Conservation (phyloP, 2,113 vertebrate genomes). For the Lophius piscatorius region DNA sequence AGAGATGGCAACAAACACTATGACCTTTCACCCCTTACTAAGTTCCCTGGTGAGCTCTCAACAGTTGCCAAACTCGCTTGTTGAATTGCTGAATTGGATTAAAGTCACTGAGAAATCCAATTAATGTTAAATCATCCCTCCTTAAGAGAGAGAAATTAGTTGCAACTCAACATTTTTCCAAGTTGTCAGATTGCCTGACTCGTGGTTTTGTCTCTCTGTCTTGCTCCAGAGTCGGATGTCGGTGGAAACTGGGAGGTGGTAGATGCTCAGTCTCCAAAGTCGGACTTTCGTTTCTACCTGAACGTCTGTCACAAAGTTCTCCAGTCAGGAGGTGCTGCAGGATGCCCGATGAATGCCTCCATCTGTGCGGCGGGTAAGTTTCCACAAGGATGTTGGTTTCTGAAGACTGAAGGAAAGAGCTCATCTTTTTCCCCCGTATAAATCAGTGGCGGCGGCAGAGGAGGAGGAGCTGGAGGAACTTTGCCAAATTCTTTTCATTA, state of each 20-base stretch:
- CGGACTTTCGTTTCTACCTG: slow-evolving; percentile 83
- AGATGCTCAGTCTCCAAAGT: slow-evolving; percentile 72
- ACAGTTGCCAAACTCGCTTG: not conserved
- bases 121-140: too few species aligned
- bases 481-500: too few species aligned
- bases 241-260: slow-evolving; percentile 91
- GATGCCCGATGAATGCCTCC: slow-evolving; percentile 84
- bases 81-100: not conserved
- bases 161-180: too few species aligned
- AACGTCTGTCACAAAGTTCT: slow-evolving; percentile 91
- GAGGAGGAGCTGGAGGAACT: too few species aligned
- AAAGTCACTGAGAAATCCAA: too few species aligned
- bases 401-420: not conserved
- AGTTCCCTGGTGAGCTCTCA: slow-evolving; percentile 81
- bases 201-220: too few species aligned
- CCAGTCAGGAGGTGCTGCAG: slow-evolving; percentile 72
- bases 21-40: slow-evolving; percentile 87
- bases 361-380: slow-evolving; percentile 91
- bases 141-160: too few species aligned
- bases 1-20: slow-evolving; percentile 83
- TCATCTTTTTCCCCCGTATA: too few species aligned
- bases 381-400: not conserved
- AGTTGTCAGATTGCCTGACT: too few species aligned
- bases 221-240: slow-evolving; percentile 75
- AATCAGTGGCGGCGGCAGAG: too few species aligned